Base-by-base conservation (phyloP, 2,888 invertebrate species). In the Hermaeophaga mercurialis region DNA sequence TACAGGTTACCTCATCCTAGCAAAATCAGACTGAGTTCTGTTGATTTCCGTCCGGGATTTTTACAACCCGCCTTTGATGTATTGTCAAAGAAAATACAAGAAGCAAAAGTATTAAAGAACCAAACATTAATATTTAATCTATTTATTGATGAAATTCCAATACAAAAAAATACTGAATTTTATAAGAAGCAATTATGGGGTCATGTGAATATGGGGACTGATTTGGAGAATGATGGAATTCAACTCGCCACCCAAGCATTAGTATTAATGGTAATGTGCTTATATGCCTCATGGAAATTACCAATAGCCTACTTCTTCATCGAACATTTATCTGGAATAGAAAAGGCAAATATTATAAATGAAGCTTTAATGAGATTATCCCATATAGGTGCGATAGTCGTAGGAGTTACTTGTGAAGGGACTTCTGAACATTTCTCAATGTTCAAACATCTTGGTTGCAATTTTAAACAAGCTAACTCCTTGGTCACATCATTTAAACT, bases 301-400 rank as follows among this genome's bases (percentile, higher is more conserved):
- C 66, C 66, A 43, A 49, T 66, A 34, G 60, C 58, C 7, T 66
- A 66, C 53, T 66, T 59, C 57, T 66, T 59, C 56, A 63, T 63
- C 31, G 59, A 62, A 34, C 36, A 36, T 1, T 34, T 66, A 9
- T 56, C 57, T 28, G 66, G 59, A 11, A 24, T 15, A 14, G 57
- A 59, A 45, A 50, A 57, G 47, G 61, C 63, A 9, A 59, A 61
- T 53, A 56, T 65, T 34, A 54, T 65, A 31, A 39, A 14, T 7
- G 53, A 62, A 39, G 22, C 52, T 14, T 46, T 66, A 14, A 47
- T 54, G 8, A 15, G 58, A 6, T 45, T 62, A 38, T 6, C 34
- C 52, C 36, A 59, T 38, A 39, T 57, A 22, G 56, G 52, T 17
- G 24, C 58, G 12, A 22, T 12, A 38, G 38, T 58, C 9, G 56